These are phyloP conservation scores for Empidonax alnorum DNA, from an alignment of 2,113 vertebrate species.

Conservation along the genomic window DNA sequence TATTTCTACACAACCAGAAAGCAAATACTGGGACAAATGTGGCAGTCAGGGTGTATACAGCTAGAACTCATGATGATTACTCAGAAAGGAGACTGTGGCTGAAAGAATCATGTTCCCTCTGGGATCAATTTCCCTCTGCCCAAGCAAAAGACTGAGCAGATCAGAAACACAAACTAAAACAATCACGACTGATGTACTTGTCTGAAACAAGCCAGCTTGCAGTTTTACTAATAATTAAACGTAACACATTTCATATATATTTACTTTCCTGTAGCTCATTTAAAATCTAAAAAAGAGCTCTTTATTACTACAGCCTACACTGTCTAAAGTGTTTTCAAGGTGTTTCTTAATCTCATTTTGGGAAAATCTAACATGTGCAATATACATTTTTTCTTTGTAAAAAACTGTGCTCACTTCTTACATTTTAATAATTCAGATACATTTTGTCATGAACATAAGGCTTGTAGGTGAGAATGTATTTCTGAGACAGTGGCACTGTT, in stretches of 20 bases:
- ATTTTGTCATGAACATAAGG: background rate
- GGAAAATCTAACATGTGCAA: background rate
- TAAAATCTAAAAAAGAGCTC: background rate
- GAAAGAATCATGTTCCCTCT: background rate
- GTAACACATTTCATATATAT: background rate
- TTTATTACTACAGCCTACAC: background rate
- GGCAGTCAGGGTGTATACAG: background rate
- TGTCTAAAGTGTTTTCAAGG: background rate
- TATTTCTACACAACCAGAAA: background rate
- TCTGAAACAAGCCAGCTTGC: slow-evolving; percentile 22
- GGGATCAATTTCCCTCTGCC: background rate
- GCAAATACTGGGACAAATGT: background rate
- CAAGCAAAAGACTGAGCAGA: background rate
- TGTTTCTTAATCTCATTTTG: background rate
- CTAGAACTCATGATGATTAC: background rate
- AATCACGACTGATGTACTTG: slow-evolving; percentile 17
- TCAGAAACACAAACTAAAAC: slow-evolving; percentile 22
- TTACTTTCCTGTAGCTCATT: background rate
- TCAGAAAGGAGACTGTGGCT: background rate
- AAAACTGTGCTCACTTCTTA: background rate
- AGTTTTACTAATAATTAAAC: background rate
- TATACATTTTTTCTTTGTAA: background rate
- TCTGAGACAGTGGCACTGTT: background rate
- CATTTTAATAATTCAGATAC: background rate
- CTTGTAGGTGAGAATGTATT: background rate